Evolutionary conservation across 1,140 invertebrate species (phyloP).

Genomic region (Myzus persicae): DNA sequence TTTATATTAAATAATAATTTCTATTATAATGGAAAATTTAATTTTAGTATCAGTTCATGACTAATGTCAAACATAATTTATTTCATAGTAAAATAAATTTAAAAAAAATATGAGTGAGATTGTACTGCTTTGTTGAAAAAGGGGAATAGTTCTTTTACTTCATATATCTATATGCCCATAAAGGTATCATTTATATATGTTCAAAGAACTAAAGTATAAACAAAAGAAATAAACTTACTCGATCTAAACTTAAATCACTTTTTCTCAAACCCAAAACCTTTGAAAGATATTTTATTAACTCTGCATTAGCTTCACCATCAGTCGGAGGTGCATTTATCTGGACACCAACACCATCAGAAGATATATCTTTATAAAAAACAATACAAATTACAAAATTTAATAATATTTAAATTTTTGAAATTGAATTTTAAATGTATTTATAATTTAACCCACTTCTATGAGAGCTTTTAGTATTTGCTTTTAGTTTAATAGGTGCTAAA

Average conservation of each 20-base stretch:
- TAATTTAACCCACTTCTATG: neutral
- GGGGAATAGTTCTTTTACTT: too few relatives aligned
- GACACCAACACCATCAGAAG: slow-evolving; percentile 69
- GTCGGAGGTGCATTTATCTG: slow-evolving; percentile 80
- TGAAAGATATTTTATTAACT: slow-evolving; percentile 77
- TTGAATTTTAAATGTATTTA: neutral
- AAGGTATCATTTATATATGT: too few relatives aligned
- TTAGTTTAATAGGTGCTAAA: too few relatives aligned
- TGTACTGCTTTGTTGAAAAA: too few relatives aligned
- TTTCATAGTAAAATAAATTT: too few relatives aligned
- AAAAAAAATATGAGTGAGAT: too few relatives aligned
- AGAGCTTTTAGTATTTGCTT: neutral
- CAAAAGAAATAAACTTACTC: slow-evolving; percentile 65
- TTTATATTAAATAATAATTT: neutral
- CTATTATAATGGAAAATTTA: too few relatives aligned
- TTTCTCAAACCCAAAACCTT: slow-evolving; percentile 74
- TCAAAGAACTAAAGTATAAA: too few relatives aligned
- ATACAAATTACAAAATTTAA: neutral
- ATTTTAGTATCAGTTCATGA: too few relatives aligned
- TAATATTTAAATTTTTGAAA: neutral
- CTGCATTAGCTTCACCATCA: slow-evolving; percentile 81
- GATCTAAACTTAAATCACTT: slow-evolving; percentile 74
- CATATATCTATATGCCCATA: too few relatives aligned
- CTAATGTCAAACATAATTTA: neutral
- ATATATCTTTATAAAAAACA: slow-evolving; percentile 64